A percentile compares a stretch with the other conserved stretches of the same genome.
These are phyloP conservation scores for Rhinogobio ventralis DNA, from an alignment of 2,797 vertebrate genomes.

Conservation along the genomic window DNA sequence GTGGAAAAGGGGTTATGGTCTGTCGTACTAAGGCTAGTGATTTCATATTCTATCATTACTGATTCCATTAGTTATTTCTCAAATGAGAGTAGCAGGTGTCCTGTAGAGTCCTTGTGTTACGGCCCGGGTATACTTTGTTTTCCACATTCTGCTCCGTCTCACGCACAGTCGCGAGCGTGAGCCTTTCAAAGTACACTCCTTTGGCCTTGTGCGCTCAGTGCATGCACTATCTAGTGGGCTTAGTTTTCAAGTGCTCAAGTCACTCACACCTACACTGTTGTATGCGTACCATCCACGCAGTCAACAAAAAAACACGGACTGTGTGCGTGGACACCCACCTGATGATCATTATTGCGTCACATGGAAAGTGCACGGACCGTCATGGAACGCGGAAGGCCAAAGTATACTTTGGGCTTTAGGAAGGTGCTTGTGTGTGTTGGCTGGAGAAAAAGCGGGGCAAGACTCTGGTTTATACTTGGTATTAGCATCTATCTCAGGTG, in stretches of 20 bases:
- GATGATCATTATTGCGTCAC: no score
- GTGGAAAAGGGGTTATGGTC: not conserved
- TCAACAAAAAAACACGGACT: no score
- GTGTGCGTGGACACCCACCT: no score
- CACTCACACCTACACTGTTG: no score
- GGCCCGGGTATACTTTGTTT: not conserved
- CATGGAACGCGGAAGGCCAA: no score
- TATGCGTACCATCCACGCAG: no score
- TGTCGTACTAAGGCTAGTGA: constrained; percentile 7
- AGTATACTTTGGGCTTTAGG: not conserved
- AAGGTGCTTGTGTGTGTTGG: not conserved
- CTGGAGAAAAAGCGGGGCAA: not conserved
- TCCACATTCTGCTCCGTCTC: not conserved
- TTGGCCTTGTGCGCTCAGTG: no score
- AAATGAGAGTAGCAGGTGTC: not conserved
- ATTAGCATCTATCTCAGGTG: not conserved
- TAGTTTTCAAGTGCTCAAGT: not conserved
- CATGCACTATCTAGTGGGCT: not conserved
- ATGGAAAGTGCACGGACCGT: no score
- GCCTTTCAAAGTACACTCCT: not conserved
- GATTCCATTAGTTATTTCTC: not conserved
- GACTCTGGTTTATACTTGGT: constrained; percentile 1
- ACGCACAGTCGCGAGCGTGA: not conserved
- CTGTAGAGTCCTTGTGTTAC: not conserved
- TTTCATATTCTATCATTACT: constrained; percentile 48